A percentile compares a stretch with the other conserved stretches of the same genome.
Evolutionary conservation across 2,888 invertebrate species (phyloP).

Genomic region (Heteropelma amictum): DNA sequence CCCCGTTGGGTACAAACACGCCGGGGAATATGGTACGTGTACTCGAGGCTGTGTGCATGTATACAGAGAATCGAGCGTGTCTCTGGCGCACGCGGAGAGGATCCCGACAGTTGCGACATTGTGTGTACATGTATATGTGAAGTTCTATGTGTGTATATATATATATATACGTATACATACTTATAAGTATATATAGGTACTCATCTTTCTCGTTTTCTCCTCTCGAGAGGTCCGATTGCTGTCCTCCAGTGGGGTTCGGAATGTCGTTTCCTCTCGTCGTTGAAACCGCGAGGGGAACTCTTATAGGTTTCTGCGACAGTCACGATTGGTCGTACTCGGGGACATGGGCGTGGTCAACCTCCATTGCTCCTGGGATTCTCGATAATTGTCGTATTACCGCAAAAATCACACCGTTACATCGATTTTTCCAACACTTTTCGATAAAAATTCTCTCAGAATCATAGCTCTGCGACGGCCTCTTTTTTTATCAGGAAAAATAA

Average conservation of each 20-base stretch:
- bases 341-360: conserved; percentile 77
- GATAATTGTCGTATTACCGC: conserved; percentile 63
- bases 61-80: background rate
- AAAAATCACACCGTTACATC: too few species aligned
- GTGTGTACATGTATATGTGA: too few species aligned
- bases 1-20: background rate
- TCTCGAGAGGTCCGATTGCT: conserved; percentile 35
- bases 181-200: background rate
- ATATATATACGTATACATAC: background rate
- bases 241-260: conserved; percentile 63
- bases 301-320: conserved; percentile 67
- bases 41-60: background rate
- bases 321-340: conserved; percentile 71
- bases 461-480: too few species aligned
- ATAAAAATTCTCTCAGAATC: too few species aligned
- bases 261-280: conserved; percentile 69
- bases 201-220: conserved; percentile 24
- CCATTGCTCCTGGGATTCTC: conserved; percentile 71
- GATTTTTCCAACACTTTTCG: too few species aligned
- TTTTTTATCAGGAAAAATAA: too few species aligned
- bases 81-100: too few species aligned
- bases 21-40: background rate
- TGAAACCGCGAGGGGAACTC: conserved; percentile 51
- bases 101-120: too few species aligned
- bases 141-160: background rate